phyloP scores from a whole-genome alignment of 64 coral and sea anemone species.

The Acropora yongei region DNA sequence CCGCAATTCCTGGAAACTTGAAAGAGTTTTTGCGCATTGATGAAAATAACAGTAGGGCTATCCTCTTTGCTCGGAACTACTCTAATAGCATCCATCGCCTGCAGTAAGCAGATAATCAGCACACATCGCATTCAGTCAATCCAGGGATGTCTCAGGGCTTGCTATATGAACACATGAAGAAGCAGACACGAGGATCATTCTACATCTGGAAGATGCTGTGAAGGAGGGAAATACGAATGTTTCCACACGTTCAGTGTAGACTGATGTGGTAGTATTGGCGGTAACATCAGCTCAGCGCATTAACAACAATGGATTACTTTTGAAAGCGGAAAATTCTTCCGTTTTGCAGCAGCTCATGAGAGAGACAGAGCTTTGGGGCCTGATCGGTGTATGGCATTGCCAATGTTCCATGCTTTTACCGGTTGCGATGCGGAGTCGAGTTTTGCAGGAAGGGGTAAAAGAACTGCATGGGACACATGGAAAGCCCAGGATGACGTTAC shows the following conservation, averaged over 20 bases:
- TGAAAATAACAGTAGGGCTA: slow-evolving; percentile 66
- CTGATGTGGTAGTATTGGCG: slow-evolving; percentile 29
- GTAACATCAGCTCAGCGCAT: slow-evolving; percentile 2
- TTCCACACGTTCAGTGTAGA: slow-evolving; percentile 25
- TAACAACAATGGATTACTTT: slow-evolving; percentile 11
- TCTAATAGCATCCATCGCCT: slow-evolving; percentile 1
- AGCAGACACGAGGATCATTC: slow-evolving; percentile 44
- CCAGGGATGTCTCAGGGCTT: slow-evolving; percentile 35
- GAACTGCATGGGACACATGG: background rate
- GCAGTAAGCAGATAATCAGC: slow-evolving; percentile 52
- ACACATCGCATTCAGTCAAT: slow-evolving; percentile 10
- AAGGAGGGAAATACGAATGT: slow-evolving; percentile 46
- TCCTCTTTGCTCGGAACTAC: slow-evolving; percentile 47
- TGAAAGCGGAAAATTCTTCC: background rate
- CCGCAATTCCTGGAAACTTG: slow-evolving; percentile 69
- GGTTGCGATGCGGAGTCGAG: slow-evolving; percentile 14
- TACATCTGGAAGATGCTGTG: slow-evolving; percentile 55
- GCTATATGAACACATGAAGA: slow-evolving; percentile 62
- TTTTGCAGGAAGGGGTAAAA: background rate
- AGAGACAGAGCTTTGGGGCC: too few species aligned
- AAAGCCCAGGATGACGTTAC: background rate
- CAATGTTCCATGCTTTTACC: slow-evolving; percentile 12
- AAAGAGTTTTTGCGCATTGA: slow-evolving; percentile 64
- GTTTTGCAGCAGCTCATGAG: background rate
- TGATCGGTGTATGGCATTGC: background rate